Conservation (phyloP, 2,888 invertebrate species). For the Abrostola tripartita region DNA sequence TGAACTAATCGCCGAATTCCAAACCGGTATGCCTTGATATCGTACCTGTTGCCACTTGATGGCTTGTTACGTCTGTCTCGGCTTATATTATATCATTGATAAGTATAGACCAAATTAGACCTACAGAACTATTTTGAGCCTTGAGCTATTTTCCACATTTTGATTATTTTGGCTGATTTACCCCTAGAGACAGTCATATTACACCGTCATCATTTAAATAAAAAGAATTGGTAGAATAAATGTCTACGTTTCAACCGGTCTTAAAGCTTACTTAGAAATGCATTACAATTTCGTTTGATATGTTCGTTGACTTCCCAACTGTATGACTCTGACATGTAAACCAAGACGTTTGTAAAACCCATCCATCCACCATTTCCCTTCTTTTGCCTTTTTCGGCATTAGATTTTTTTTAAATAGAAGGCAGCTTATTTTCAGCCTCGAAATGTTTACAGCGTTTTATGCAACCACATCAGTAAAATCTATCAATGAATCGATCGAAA, state of each 20-base stretch:
- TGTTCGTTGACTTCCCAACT: background rate
- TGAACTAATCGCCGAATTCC: background rate
- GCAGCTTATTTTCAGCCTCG: too few relatives aligned
- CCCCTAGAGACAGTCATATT: background rate
- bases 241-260: background rate
- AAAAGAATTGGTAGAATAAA: background rate
- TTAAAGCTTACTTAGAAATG: background rate
- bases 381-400: too few relatives aligned
- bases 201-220: background rate
- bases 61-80: background rate
- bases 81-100: background rate
- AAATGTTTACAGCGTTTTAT: too few relatives aligned
- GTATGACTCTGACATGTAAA: slow-evolving; percentile 1
- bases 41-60: background rate
- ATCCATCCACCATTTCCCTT: too few relatives aligned
- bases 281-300: background rate
- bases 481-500: too few relatives aligned
- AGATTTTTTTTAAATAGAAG: too few relatives aligned
- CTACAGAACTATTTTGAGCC: too few relatives aligned
- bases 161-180: too few relatives aligned
- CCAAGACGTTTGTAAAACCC: too few relatives aligned
- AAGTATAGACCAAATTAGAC: background rate
- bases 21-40: background rate
- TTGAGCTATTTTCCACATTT: too few relatives aligned
- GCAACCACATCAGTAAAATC: too few relatives aligned